A percentile compares a stretch with the other conserved stretches of the same genome.
These are phyloP conservation scores for Spinibarbus caldwelli DNA, from an alignment of 2,797 vertebrate species.

Conservation along the genomic window DNA sequence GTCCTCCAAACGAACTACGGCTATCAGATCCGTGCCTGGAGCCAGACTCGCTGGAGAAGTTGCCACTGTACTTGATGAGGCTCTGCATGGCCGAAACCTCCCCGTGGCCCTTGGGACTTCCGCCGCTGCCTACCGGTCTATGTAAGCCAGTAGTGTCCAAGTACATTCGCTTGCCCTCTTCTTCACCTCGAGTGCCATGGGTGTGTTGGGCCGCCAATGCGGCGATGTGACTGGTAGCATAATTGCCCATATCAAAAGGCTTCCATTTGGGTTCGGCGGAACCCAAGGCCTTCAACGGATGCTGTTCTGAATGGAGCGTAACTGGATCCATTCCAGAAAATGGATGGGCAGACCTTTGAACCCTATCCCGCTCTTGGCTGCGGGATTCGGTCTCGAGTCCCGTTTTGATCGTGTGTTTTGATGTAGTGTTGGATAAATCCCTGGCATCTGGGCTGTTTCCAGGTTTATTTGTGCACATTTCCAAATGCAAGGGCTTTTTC, in stretches of 20 bases:
- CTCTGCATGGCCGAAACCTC: slow-evolving; percentile 97
- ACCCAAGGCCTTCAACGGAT: slow-evolving; percentile 66
- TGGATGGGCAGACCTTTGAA: slow-evolving; percentile 71
- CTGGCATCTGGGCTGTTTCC: slow-evolving; percentile 84
- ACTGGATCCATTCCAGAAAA: slow-evolving; percentile 77
- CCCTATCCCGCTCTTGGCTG: slow-evolving; percentile 76
- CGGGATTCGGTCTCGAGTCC: slow-evolving; percentile 77
- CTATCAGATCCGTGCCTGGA: slow-evolving; percentile 79
- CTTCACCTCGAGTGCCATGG: slow-evolving; percentile 77
- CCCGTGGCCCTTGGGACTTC: slow-evolving; percentile 67
- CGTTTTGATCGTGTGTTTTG: slow-evolving; percentile 84
- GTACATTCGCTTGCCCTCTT: slow-evolving; percentile 87
- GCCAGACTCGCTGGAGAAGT: slow-evolving; percentile 84
- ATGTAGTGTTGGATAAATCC: slow-evolving; percentile 66
- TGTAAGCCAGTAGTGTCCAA: slow-evolving; percentile 81
- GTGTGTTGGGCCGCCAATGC: slow-evolving; percentile 89
- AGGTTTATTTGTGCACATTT: slow-evolving; percentile 74
- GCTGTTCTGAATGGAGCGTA: slow-evolving; percentile 70
- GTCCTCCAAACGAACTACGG: slow-evolving; percentile 89
- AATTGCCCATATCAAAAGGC: slow-evolving; percentile 89
- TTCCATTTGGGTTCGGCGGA: slow-evolving; percentile 89
- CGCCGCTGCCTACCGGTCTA: slow-evolving; percentile 68
- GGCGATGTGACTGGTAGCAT: slow-evolving; percentile 92
- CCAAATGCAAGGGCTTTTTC: slow-evolving; percentile 78
- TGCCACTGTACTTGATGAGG: slow-evolving; percentile 96